Evolutionary conservation across 2,888 invertebrate species (phyloP).

Genomic region (Apodemia duryi): DNA sequence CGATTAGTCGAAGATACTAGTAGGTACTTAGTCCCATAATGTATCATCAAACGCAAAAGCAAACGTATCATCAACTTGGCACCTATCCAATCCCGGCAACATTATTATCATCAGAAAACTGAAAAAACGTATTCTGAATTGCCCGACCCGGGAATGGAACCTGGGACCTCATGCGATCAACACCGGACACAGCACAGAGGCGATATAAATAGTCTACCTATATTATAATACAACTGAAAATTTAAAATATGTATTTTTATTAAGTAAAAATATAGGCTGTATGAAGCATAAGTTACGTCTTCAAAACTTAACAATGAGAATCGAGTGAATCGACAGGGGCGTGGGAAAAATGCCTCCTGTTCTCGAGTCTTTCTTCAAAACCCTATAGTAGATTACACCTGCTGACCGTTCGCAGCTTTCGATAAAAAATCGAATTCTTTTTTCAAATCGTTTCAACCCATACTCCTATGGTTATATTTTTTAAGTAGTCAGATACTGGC

Average conservation of each 20-base stretch:
- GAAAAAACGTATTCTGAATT: too few species aligned
- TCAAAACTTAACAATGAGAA: slow-evolving; percentile 57
- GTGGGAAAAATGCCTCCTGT: slow-evolving; percentile 78
- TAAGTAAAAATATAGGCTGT: background rate
- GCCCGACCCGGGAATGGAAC: too few species aligned
- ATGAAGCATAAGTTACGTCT: slow-evolving; percentile 33
- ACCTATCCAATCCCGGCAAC: too few species aligned
- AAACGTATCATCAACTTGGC: too few species aligned
- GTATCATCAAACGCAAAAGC: too few species aligned
- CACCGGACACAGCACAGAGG: too few species aligned
- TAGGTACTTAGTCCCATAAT: too few species aligned
- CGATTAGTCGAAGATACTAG: too few species aligned
- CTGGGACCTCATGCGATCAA: too few species aligned
- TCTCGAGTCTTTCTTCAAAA: slow-evolving; percentile 71
- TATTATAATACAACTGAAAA: background rate
- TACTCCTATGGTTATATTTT: slow-evolving; percentile 43
- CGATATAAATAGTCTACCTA: too few species aligned
- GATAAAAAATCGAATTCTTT: slow-evolving; percentile 58
- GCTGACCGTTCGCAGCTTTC: slow-evolving; percentile 76
- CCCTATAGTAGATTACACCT: slow-evolving; percentile 75
- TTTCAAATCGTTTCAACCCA: slow-evolving; percentile 19
- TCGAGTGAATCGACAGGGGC: slow-evolving; percentile 50
- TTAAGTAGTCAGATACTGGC: slow-evolving; percentile 74
- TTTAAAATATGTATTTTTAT: background rate
- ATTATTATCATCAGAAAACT: too few species aligned